These are phyloP conservation scores for Probaryconus sp. DNA, from an alignment of 1,140 invertebrate species.

Conservation along the genomic window DNA sequence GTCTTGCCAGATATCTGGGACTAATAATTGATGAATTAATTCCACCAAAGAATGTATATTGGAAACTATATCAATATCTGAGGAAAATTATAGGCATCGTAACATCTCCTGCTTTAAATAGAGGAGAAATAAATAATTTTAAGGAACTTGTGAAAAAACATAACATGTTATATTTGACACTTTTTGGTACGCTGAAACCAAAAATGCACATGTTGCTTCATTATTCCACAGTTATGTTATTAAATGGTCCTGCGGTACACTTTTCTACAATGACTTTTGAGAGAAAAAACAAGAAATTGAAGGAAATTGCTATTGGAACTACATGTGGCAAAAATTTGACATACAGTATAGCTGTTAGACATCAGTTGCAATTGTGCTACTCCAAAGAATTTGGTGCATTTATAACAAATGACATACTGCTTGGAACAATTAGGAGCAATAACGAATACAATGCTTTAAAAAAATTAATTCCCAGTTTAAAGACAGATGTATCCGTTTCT, in stretches of 20 bases:
- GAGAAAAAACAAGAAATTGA: constrained; percentile 45
- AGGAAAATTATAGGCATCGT: constrained; percentile 17
- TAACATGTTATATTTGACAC: constrained; percentile 20
- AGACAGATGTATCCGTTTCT: background rate
- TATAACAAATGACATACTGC: background rate
- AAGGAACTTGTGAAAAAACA: constrained; percentile 8
- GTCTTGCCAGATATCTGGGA: constrained; percentile 9
- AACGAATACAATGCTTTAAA: constrained; percentile 6
- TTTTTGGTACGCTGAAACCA: constrained; percentile 32
- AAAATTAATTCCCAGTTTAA: constrained; percentile 1
- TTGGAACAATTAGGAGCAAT: constrained; percentile 4
- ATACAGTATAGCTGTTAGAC: constrained; percentile 28
- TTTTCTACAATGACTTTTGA: constrained; percentile 30
- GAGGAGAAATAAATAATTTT: constrained; percentile 4
- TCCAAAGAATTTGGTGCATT: constrained; percentile 6
- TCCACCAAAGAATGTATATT: constrained; percentile 11
- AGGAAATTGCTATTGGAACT: constrained; percentile 17
- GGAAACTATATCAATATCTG: constrained; percentile 19
- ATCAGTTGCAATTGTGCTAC: constrained; percentile 39
- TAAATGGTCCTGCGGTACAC: constrained; percentile 35
- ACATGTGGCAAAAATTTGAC: constrained; percentile 29
- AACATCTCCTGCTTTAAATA: constrained; percentile 8
- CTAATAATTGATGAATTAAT: constrained; percentile 9
- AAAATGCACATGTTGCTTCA: constrained; percentile 48
- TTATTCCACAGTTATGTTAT: constrained; percentile 18